A percentile compares a stretch with the other conserved stretches of the same genome.
phyloP scores from a whole-genome alignment of 2,113 vertebrate species.

The Halichoerus grypus region DNA sequence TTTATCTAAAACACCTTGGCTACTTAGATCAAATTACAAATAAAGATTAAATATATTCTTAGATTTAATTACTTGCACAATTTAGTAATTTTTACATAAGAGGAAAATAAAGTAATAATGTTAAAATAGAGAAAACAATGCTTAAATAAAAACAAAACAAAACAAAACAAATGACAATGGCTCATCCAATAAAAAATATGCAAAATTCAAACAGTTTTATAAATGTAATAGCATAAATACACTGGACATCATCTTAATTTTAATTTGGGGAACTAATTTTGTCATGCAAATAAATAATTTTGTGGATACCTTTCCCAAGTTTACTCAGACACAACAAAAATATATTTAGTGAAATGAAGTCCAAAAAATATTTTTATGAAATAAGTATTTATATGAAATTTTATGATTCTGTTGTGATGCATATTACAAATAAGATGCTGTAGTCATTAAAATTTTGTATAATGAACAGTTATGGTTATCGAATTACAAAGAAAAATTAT shows the following conservation, averaged over 20 bases:
- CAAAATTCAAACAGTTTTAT: background rate
- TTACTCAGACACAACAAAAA: background rate
- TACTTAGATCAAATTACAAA: background rate
- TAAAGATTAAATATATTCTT: background rate
- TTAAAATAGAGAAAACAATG: background rate
- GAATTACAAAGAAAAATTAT: background rate
- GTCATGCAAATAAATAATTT: background rate
- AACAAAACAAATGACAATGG: background rate
- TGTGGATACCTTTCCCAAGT: background rate
- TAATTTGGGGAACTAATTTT: background rate
- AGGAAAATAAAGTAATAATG: background rate
- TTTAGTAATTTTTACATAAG: background rate
- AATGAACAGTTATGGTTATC: background rate
- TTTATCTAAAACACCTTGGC: background rate
- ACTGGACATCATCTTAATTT: background rate
- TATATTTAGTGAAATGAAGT: background rate
- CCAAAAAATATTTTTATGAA: background rate
- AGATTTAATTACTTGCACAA: background rate
- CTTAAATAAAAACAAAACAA: background rate
- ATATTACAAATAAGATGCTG: background rate
- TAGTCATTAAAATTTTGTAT: background rate
- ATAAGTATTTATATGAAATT: too few relatives aligned
- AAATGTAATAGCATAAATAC: background rate
- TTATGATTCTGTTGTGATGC: background rate
- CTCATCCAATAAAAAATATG: background rate